Base-by-base conservation (phyloP, 2,113 vertebrate genomes). In the Corythornis cristatus region DNA sequence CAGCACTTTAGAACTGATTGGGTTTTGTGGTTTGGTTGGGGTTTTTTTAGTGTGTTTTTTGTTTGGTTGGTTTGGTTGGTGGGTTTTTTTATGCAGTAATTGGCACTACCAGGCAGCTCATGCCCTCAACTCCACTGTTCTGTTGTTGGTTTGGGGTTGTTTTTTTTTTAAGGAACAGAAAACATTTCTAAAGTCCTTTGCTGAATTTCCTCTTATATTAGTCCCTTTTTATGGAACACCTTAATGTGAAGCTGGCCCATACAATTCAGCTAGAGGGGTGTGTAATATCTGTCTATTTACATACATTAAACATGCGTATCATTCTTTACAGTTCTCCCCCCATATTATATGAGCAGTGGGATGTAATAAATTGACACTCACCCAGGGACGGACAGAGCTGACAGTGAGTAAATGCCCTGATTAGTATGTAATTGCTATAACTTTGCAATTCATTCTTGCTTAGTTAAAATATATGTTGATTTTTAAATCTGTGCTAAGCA, bases 311-410 rank as follows among this genome's bases (percentile, higher is more conserved):
- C 46, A 31, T 16, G 60, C 1, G 1, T 31, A 60, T 83, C 3
- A 28, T 53, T 88, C 88, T 75, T 72, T 80, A 79, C 46, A 12
- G 85, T 79, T 51, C 4, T 5, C 43, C 42, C 51, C 42, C 45
- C 4, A 66, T 83, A 51, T 67, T 93, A 20, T 42, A 74, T n/a
- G 26, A 89, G 84, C 65, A 76, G 46, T 58, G 65, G 33, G 70
- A 79, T 77, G 67, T 83, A 93, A 86, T 88, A 92, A 94, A 89
- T 68, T 88, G 89, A 85, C 54, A 46, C 62, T 83, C 50, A 42
- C 72, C 46, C 74, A 76, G 72, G 73, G 83, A 33, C 80, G 94
- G 91, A 40, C 61, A 79, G 76, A 76, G 50, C 65, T 95, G 91
- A 83, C 90, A 87, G 56, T 86, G 83, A 94, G 70, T 92, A 85